Evolutionary conservation across 2,888 invertebrate genomes (phyloP).

Genomic region (Pammene aurita): DNA sequence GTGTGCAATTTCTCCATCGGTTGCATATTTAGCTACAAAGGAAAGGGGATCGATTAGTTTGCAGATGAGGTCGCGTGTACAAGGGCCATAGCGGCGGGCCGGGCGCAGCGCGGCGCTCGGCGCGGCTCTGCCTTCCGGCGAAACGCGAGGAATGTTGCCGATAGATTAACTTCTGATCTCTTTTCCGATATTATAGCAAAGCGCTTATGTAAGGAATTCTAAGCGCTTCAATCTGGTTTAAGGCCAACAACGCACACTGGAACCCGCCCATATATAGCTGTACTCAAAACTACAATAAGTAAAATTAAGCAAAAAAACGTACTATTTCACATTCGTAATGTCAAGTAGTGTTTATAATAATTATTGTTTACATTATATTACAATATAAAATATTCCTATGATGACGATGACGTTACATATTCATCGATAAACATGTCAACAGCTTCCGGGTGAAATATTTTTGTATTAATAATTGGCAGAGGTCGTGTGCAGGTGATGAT

Average conservation of each 20-base stretch:
- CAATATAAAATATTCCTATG: too few relatives aligned
- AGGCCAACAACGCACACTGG: conserved; percentile 68
- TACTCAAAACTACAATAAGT: too few relatives aligned
- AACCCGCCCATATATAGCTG: too few relatives aligned
- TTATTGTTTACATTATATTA: too few relatives aligned
- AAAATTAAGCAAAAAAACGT: too few relatives aligned
- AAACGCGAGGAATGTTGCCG: conserved; percentile 82
- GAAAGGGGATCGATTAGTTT: conserved; percentile 73
- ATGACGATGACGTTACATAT: too few relatives aligned
- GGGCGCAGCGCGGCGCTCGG: conserved; percentile 55
- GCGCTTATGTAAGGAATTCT: conserved; percentile 80
- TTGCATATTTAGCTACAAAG: conserved; percentile 65
- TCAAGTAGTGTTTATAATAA: too few relatives aligned
- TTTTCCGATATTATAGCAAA: conserved; percentile 81
- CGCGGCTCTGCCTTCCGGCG: conserved; percentile 78
- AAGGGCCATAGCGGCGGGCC: conserved; percentile 67
- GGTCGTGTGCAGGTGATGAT: too few relatives aligned
- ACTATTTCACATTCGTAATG: too few relatives aligned
- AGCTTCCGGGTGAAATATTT: too few relatives aligned
- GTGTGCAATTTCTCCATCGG: conserved; percentile 46
- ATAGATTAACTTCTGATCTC: conserved; percentile 84
- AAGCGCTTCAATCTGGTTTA: conserved; percentile 79
- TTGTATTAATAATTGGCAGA: too few relatives aligned
- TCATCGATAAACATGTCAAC: too few relatives aligned
- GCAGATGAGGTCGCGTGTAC: conserved; percentile 60